These are phyloP conservation scores for Mythimna pallens DNA, from an alignment of 2,888 invertebrate species.

Conservation along the genomic window DNA sequence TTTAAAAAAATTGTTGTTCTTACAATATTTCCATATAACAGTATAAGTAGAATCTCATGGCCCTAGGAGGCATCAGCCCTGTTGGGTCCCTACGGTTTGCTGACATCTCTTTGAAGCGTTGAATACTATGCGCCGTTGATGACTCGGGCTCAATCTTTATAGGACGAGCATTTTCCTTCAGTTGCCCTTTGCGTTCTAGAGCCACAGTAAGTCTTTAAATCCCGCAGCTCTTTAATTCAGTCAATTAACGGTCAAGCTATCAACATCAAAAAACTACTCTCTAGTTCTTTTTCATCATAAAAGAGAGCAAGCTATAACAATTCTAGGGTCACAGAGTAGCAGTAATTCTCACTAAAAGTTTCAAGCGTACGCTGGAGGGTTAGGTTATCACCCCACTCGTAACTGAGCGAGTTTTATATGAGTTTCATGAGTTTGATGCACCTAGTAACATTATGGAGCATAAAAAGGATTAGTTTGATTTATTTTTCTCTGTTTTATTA, in stretches of 20 bases:
- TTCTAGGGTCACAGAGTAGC: background rate
- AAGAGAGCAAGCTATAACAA: conserved; percentile 1
- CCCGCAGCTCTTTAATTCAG: no score
- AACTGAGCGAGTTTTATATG: conserved; percentile 34
- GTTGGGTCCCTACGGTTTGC: no score
- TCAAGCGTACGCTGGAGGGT: conserved; percentile 16
- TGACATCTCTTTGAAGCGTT: no score
- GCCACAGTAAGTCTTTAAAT: no score
- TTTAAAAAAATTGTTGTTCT: no score
- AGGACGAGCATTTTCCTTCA: no score
- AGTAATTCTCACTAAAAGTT: conserved; percentile 34
- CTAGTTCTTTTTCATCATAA: background rate
- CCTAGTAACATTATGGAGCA: conserved; percentile 13
- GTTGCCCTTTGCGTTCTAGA: no score
- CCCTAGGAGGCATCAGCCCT: no score
- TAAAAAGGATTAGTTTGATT: conserved; percentile 5
- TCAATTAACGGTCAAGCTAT: background rate
- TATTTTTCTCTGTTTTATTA: background rate
- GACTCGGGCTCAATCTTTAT: no score
- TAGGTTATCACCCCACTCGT: conserved; percentile 35
- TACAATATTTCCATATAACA: no score
- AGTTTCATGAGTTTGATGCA: conserved; percentile 41
- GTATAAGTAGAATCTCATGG: no score
- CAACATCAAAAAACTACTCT: background rate
- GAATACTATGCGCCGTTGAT: no score